Conservation (phyloP, 2,797 vertebrate genomes). For the Anguilla obscura region DNA sequence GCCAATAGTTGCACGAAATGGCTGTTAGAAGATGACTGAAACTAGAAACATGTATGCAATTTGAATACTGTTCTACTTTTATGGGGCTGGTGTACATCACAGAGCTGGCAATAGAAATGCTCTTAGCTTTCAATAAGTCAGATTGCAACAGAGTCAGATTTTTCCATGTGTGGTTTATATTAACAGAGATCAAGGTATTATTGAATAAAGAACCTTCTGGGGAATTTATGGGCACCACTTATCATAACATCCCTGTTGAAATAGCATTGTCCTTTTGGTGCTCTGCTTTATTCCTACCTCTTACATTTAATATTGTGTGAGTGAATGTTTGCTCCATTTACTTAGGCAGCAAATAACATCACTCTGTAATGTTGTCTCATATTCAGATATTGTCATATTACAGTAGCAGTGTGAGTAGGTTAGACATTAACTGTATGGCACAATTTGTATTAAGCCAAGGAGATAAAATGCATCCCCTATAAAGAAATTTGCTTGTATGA, state of each 20-base stretch:
- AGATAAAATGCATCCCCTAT: not conserved
- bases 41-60: conserved; percentile 15
- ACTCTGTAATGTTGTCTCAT: not conserved
- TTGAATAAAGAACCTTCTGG: not conserved
- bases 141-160: not conserved
- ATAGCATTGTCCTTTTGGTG: not conserved
- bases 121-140: conserved; percentile 5
- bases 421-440: not conserved
- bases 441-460: not conserved
- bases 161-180: conserved; percentile 37
- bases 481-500: not conserved
- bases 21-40: not conserved
- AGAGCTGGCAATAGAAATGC: not conserved
- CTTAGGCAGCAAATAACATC: not conserved
- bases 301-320: not conserved
- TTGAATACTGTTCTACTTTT: conserved; percentile 8
- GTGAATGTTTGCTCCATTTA: conserved; percentile 2
- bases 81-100: conserved; percentile 17
- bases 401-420: not conserved
- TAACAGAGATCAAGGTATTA: not conserved
- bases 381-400: not conserved
- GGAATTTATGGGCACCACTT: not conserved
- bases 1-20: conserved; percentile 13
- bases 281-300: not conserved
- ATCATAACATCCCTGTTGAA: not conserved